Evolutionary conservation across 2,797 vertebrate species (phyloP), one percentile per base, ranked within the genome.

Genomic region (Argyrosomus regius): DNA sequence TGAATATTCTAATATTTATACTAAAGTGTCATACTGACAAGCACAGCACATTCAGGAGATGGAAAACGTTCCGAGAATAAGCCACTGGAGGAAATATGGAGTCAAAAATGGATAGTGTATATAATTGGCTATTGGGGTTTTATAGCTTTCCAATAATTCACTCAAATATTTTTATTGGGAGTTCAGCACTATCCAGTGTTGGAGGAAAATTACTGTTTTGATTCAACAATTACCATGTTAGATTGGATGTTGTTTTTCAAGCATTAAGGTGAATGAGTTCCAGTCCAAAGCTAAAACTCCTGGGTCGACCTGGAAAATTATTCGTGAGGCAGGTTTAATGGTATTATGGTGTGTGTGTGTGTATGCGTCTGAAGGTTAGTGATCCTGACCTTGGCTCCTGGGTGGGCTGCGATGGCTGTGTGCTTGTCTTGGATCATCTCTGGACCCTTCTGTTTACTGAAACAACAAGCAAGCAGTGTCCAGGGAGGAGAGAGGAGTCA

Each of bases 371-470:
- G 85, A 81, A 87, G 79, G 84, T 89, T 78, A 86, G 75, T 43
- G 71, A 81, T 77, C 78, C 80, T 91, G 90, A 91, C 88, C 90
- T 86, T 78, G 87, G 80, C 88, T 91, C 80, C 88, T 92, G 93
- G 92, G 92, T 94, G 92, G 93, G 92, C 92, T 75, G 74, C 64
- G 24, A 84, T 87, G 88, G 84, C 85, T 77, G 78, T 73, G 78
- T 88, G 91, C 88, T 93, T 90, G 85, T 90, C 73, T 92, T 91
- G 92, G 89, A 91, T 74, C 84, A 61, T 92, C 84, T 82, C 74
- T 83, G 89, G 83, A 88, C 83, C 77, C 75, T 83, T 90, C 78
- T 92, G 91, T 93, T 93, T 87, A 88, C 86, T 93, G 70, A 92
- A 87, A 92, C 87, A 94, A 93, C 90, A 94, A 70, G 39, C 88